Percentiles rank a stretch among this genome's conserved stretches.
Evolutionary conservation across 2,888 invertebrate species (phyloP).

Genomic region (Myathropa florea): DNA sequence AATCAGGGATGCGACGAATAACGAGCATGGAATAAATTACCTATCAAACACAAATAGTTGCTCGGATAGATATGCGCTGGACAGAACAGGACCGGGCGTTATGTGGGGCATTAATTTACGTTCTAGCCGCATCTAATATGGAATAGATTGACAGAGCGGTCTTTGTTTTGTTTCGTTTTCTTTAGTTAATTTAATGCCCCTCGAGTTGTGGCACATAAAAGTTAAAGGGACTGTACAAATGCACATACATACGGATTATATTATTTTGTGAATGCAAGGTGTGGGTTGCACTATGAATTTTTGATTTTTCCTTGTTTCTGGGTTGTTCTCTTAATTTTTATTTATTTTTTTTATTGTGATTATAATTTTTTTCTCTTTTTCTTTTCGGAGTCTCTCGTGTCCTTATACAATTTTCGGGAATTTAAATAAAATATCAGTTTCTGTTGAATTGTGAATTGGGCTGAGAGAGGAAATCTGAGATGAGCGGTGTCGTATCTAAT

Average conservation of each 20-base stretch:
- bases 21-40: constrained; percentile 70
- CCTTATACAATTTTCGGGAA: constrained; percentile 49
- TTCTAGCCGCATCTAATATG: constrained; percentile 68
- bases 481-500: constrained; percentile 39
- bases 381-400: not conserved
- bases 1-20: constrained; percentile 70
- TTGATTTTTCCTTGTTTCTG: constrained; percentile 61
- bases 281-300: constrained; percentile 70
- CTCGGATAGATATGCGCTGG: constrained; percentile 18
- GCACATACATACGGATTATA: not conserved
- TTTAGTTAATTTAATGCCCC: constrained; percentile 59
- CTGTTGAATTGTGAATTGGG: constrained; percentile 2
- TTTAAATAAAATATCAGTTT: constrained; percentile 70
- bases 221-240: constrained; percentile 38
- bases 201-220: constrained; percentile 50
- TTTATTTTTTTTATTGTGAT: constrained; percentile 61
- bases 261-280: constrained; percentile 17
- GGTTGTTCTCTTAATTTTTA: constrained; percentile 68
- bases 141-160: constrained; percentile 67
- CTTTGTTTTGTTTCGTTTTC: constrained; percentile 51
- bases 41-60: constrained; percentile 61
- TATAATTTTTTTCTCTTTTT: constrained; percentile 50
- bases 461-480: constrained; percentile 46
- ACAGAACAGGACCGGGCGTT: constrained; percentile 43
- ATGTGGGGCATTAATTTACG: constrained; percentile 68